These are phyloP conservation scores for Portunus trituberculatus DNA, from an alignment of 1,140 invertebrate species.

Conservation along the genomic window DNA sequence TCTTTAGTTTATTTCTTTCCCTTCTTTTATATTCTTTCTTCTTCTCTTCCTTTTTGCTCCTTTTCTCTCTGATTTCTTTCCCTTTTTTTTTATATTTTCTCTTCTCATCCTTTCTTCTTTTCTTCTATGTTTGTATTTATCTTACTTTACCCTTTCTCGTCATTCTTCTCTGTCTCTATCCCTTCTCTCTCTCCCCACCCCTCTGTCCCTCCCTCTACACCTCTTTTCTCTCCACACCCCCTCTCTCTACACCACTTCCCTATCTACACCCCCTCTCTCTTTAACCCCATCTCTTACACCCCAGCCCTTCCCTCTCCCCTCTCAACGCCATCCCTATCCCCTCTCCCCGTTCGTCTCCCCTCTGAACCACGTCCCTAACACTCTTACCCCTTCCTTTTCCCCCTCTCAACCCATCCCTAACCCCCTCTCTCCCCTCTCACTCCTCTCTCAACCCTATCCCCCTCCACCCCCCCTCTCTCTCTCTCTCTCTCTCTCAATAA, in stretches of 20 bases:
- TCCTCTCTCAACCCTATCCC: background rate
- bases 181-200: constrained; percentile 2
- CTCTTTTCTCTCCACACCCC: no score
- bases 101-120: background rate
- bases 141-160: no score
- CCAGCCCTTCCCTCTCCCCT: no score
- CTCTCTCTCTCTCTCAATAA: background rate
- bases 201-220: constrained; percentile 3
- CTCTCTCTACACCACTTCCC: no score
- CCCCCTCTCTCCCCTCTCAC: background rate
- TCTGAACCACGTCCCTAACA: no score
- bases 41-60: background rate
- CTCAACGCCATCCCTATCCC: no score
- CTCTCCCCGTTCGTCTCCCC: no score
- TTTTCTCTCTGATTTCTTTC: background rate
- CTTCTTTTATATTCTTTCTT: background rate
- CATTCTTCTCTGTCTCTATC: no score
- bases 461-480: background rate
- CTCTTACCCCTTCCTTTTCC: background rate
- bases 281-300: no score
- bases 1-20: background rate
- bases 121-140: background rate
- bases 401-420: background rate
- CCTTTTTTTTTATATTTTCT: background rate
- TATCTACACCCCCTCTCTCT: no score